Evolutionary conservation across 2,113 vertebrate genomes (phyloP), one percentile per base, ranked within the genome.

Genomic region (Ardeotis arabs): DNA sequence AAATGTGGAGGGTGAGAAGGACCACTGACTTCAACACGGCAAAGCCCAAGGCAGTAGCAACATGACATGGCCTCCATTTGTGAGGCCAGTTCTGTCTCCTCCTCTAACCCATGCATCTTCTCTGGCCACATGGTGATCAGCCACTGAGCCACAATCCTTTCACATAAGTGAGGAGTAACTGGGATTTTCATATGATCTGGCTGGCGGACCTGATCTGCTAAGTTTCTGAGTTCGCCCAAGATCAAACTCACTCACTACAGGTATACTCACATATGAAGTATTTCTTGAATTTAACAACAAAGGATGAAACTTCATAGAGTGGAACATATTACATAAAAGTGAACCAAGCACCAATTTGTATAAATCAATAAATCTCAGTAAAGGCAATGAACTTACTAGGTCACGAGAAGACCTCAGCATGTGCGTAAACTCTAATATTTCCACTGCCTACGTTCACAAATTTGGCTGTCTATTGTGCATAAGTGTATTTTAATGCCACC

Each of bases 21-120:
- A 72, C 24, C 17, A 33, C 35, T 37, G 45, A 45, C 18, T 53
- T 63, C 72, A 39, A 23, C 31, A 44, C 45, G 35, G 19, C 50
- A 63, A 78, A 72, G 31, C 41, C 50, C 27, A 52, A 35, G 31
- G 35, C 58, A 72, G 64, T 3, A 33, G 50, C 64, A 56, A 47
- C 10, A 5, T 39, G 47, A 39, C n/a, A 56, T 0, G 0, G 27
- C 58, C 50, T 44, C 35, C 31, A 39, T 41, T 29, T 1, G 3
- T 5, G 44, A 64, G 27, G 10, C 58, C 14, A 20, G 50, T 31
- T 77, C 25, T 41, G 31, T 13, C 31, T 73, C 67, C 47, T 55
- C 9, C 39, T 69, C 33, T 59, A 53, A 52, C 12, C 14, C 28
- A 8, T 35, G 17, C 25, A 13, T 16, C 45, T 60, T 24, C 55